Evolutionary conservation across 2,888 invertebrate species (phyloP).

Genomic region (Apeira syringaria): DNA sequence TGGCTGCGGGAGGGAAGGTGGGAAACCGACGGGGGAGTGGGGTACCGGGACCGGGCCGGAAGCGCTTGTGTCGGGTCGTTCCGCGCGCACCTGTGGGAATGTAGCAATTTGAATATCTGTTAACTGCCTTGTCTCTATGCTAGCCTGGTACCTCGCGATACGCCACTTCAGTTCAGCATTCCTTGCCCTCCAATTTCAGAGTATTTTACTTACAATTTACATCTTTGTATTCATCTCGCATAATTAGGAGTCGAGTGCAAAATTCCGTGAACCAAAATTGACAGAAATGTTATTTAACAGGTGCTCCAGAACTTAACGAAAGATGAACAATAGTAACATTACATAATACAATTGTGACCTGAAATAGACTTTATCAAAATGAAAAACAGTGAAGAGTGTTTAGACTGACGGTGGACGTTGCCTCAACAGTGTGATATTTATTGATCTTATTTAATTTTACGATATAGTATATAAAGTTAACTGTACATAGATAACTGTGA

Average conservation of each 20-base stretch:
- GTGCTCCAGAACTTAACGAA: slow-evolving; percentile 47
- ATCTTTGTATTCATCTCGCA: slow-evolving; percentile 27
- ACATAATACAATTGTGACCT: slow-evolving; percentile 65
- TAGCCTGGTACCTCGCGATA: slow-evolving; percentile 32
- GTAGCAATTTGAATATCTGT: slow-evolving; percentile 62
- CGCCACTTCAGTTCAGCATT: neutral
- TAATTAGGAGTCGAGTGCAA: slow-evolving; percentile 16
- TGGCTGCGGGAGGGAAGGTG: slow-evolving; percentile 37
- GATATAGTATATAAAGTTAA: slow-evolving; percentile 43
- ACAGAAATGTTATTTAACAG: slow-evolving; percentile 42
- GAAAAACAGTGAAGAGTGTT: slow-evolving; percentile 82
- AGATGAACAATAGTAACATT: slow-evolving; percentile 51
- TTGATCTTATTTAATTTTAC: slow-evolving; percentile 65
- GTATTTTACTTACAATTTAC: neutral
- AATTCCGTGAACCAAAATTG: slow-evolving; percentile 35
- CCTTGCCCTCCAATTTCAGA: neutral
- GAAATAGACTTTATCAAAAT: slow-evolving; percentile 67
- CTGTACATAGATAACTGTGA: slow-evolving; percentile 44
- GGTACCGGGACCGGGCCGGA: slow-evolving; percentile 65
- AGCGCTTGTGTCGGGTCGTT: slow-evolving; percentile 71
- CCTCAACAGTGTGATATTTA: slow-evolving; percentile 73
- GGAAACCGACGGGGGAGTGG: slow-evolving; percentile 54
- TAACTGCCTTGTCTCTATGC: slow-evolving; percentile 31
- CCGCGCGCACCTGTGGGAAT: slow-evolving; percentile 76
- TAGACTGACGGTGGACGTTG: slow-evolving; percentile 55